Evolutionary conservation across 2,797 vertebrate species (phyloP).

Genomic region (Epinephelus coioides): DNA sequence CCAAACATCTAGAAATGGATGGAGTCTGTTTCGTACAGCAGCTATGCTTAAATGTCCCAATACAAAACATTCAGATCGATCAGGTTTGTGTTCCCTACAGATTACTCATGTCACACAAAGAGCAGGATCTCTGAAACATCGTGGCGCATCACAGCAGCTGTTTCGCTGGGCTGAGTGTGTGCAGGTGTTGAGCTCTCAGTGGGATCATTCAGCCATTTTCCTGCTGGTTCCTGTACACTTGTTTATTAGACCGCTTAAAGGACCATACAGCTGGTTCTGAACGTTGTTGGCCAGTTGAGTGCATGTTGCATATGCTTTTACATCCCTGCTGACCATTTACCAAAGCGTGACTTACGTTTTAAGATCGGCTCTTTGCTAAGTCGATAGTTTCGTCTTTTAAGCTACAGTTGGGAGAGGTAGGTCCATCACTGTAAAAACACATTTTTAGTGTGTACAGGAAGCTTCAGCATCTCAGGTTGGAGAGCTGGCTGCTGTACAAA

Average conservation of each 20-base stretch:
- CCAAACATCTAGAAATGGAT: not conserved
- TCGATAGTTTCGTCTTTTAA: not conserved
- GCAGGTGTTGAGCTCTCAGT: conserved; percentile 55
- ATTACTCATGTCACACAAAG: not conserved
- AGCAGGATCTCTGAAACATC: conserved; percentile 1
- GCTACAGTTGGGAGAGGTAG: not conserved
- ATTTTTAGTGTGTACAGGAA: not conserved
- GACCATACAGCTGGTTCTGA: conserved; percentile 40
- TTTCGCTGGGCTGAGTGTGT: conserved; percentile 41
- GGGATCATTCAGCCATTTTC: conserved; percentile 54
- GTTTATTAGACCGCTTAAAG: conserved; percentile 53
- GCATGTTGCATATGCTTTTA: conserved; percentile 15
- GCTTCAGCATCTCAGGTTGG: not conserved
- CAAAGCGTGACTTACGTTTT: not conserved
- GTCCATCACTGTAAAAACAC: not conserved
- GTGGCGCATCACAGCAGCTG: conserved; percentile 25
- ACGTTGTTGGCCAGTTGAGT: conserved; percentile 39
- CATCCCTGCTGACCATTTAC: conserved; percentile 36
- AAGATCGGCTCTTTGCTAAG: not conserved
- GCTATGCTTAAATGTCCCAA: not conserved
- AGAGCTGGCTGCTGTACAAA: conserved; percentile 2
- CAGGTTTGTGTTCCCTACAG: not conserved
- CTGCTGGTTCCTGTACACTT: conserved; percentile 25
- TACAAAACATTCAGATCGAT: not conserved
- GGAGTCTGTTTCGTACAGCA: not conserved